Base-by-base conservation (phyloP, 2,888 invertebrate species). In the Diarsia rubi region DNA sequence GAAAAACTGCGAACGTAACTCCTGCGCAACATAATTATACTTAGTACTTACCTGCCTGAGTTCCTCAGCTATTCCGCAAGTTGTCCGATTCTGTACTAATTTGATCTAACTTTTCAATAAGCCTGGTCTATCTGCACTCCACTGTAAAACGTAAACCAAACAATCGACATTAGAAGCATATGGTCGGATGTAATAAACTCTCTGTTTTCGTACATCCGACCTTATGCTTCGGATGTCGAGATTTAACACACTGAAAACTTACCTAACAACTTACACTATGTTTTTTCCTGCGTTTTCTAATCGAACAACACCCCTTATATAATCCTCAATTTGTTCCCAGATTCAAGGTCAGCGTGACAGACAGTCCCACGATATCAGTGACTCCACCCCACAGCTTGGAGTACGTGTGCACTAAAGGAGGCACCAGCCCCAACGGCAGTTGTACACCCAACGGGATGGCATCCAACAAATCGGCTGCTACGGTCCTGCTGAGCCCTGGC, bases 331-430 rank as follows among this genome's bases (percentile, higher is more conserved):
- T 77, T 84, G 80, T 83, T 77, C 65, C 1, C 92, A 96, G 96
- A 87, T 94, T 94, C 85, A 96, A 95, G 90, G 90, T 96, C 88
- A 92, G 92, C 68, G 91, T 95, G 75, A 93, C 95, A 24, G 95
- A 96, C 81, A 97, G 96, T 78, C 97, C 97, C 0, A 93, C 96
- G 62, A 96, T 96, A 83, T 95, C 96, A 3, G 92, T 95, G 81
- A 96, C 96, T 5, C 95, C 96, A 0, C 96, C 96, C 0, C 95
- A 95, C 84, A 96, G 95, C 79, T 84, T 97, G 90, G 93, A 97
- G 89, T 96, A 96, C 93, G 92, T 94, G 79, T 94, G 91, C 71
- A 88, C 94, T 73, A 93, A 96, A 91, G 92, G 96, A 70, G 92
- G 94, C 74, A 88, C 93, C 87, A 92, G 95, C 84, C 90, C 97